Conservation (phyloP, 2,113 vertebrate genomes). For the Ardeotis arabs region DNA sequence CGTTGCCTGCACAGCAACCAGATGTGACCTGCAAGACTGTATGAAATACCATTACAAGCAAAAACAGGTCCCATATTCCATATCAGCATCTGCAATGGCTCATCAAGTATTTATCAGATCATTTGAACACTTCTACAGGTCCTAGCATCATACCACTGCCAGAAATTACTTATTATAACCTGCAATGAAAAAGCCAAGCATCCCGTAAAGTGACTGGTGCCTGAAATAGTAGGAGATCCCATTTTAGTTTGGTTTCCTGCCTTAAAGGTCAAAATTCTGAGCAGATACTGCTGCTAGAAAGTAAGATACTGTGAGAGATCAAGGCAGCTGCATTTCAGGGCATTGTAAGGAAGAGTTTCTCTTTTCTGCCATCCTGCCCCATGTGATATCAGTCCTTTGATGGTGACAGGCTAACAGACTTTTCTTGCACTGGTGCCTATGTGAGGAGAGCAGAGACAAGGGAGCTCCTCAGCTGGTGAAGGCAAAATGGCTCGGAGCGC, state of each 20-base stretch:
- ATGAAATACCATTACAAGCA: not conserved
- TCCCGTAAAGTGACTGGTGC: not conserved
- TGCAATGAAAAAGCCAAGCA: conserved; percentile 39
- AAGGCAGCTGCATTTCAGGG: not conserved
- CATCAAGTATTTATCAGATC: conserved; percentile 69
- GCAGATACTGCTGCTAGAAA: not conserved
- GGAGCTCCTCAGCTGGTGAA: not conserved
- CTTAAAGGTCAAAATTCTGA: conserved; percentile 16
- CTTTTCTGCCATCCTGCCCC: not conserved
- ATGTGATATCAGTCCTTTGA: not conserved
- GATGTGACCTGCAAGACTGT: conserved; percentile 27
- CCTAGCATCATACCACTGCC: not conserved
- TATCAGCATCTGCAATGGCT: conserved; percentile 30
- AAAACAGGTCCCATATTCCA: not conserved
- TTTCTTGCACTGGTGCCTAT: not conserved
- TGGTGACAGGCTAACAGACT: not conserved
- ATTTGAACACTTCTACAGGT: not conserved
- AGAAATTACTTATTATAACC: conserved; percentile 39
- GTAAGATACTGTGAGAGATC: not conserved
- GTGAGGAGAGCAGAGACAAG: not conserved
- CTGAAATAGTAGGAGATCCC: not conserved
- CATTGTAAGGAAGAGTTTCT: not conserved
- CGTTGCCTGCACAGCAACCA: conserved; percentile 18
- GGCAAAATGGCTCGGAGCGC: not conserved
- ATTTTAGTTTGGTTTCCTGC: conserved; percentile 25